A percentile compares a stretch with the other conserved stretches of the same genome.
phyloP scores from a whole-genome alignment of 2,113 vertebrate species.

The Holacanthus passer region DNA sequence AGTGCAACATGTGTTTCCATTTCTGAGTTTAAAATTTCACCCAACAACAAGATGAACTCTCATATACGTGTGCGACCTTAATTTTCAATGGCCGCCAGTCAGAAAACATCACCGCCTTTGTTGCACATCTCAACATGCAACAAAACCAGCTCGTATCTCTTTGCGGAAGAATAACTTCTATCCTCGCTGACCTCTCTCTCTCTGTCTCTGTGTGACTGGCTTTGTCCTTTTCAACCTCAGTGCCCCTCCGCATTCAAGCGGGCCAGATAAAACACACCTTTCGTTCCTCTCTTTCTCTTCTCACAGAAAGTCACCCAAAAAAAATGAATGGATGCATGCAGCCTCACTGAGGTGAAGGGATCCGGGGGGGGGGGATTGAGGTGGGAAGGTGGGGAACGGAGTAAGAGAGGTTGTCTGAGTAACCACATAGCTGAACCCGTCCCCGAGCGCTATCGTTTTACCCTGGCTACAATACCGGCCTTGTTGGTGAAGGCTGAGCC shows the following conservation, averaged over 20 bases:
- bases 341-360: constrained; percentile 61
- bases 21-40: background rate
- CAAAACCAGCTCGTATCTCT: constrained; percentile 35
- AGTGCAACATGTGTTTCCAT: background rate
- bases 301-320: constrained; percentile 48
- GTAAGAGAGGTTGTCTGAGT: constrained; percentile 71
- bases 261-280: constrained; percentile 51
- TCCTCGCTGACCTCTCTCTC: constrained; percentile 33
- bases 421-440: constrained; percentile 80
- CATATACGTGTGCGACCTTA: background rate
- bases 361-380: constrained; percentile 9
- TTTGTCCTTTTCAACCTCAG: constrained; percentile 57
- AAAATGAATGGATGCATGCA: constrained; percentile 68
- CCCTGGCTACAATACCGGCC: constrained; percentile 78
- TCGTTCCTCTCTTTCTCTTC: constrained; percentile 35
- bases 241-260: constrained; percentile 32
- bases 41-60: background rate
- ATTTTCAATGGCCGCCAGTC: background rate
- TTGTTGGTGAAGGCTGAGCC: constrained; percentile 77
- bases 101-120: constrained; percentile 4
- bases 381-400: constrained; percentile 39
- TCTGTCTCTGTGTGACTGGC: constrained; percentile 20
- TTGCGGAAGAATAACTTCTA: constrained; percentile 16
- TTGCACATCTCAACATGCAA: background rate
- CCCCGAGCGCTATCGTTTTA: constrained; percentile 81